Base-by-base conservation (phyloP, 2,888 invertebrate species). In the Yponomeuta plumbellus region DNA sequence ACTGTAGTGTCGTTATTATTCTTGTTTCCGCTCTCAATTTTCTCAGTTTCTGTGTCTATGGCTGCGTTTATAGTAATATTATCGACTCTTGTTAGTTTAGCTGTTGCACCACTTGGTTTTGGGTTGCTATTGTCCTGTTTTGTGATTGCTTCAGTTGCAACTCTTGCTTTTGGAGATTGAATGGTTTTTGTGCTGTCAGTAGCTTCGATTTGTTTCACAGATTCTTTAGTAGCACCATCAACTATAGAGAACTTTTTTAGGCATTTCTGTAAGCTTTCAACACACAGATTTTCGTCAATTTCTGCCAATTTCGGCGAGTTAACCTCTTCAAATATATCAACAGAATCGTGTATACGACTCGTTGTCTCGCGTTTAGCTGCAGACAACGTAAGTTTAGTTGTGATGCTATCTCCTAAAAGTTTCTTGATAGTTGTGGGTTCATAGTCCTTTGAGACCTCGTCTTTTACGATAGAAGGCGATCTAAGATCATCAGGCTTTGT, bases 381-480 rank as follows among this genome's bases (percentile, higher is more conserved):
- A 0, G 78, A 71, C 23, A 76, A 66, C 22, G 85, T 81, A 1
- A 75, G 64, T 68, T 79, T 75, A 61, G 70, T 80, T n/a, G 76
- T 73, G 1, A 80, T 71, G 70, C 76, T 84, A 68, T 88, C 83
- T n/a, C 81, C 83, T n/a, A 88, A 68, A 40, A 86, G 74, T 69
- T 79, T 86, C 64, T 81, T 85, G 21, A 86, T 82, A 39, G 80
- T 79, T 58, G 75, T 84, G 0, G 83, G 82, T 73, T 81, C 77
- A 66, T 77, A 80, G 67, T 81, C 75, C 26, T 76, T 75, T 0
- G 68, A 68, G 0, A 69, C 68, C 23, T 80, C 77, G 8, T 88
- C 86, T 75, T 80, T 84, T 0, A 85, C 80, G 52, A 87, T 85
- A 0, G 86, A 84, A 0, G 86, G 85, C 5, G 87, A 88, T 64